These are phyloP conservation scores for Bovichtus diacanthus DNA, from an alignment of 2,797 vertebrate genomes.

Conservation along the genomic window DNA sequence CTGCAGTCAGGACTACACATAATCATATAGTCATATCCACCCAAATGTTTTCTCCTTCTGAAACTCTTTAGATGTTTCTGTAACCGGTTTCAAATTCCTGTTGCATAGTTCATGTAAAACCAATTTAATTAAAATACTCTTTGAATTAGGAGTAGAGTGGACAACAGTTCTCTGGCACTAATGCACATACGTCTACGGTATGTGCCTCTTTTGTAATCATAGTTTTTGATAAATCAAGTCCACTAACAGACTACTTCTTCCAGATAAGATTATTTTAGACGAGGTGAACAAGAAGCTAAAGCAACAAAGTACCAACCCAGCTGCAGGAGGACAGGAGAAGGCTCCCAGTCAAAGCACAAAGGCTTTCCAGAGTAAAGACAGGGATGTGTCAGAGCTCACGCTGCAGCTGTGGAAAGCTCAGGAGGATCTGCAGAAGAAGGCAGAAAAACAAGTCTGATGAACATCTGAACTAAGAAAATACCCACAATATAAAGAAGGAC, in stretches of 20 bases:
- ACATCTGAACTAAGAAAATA: constrained; percentile 9
- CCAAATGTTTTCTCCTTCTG: background rate
- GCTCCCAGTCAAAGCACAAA: background rate
- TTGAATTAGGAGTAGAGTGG: background rate
- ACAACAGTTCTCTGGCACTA: background rate
- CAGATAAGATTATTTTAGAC: background rate
- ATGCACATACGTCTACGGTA: background rate
- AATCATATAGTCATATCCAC: background rate
- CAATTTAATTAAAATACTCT: background rate
- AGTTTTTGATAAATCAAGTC: background rate
- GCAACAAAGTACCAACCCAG: background rate
- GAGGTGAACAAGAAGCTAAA: background rate
- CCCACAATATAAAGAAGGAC: background rate
- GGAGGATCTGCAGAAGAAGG: constrained; percentile 15
- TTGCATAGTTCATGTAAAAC: background rate
- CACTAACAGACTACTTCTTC: background rate
- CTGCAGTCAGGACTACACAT: background rate
- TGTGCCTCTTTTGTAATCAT: background rate
- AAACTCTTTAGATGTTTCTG: background rate
- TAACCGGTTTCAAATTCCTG: background rate
- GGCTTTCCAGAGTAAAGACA: background rate
- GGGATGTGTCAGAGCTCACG: background rate
- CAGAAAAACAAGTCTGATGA: background rate
- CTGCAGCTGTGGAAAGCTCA: constrained; percentile 8
- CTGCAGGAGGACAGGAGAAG: background rate